Base-by-base conservation (phyloP, 2,797 vertebrate species). In the Clarias platycephalus region DNA sequence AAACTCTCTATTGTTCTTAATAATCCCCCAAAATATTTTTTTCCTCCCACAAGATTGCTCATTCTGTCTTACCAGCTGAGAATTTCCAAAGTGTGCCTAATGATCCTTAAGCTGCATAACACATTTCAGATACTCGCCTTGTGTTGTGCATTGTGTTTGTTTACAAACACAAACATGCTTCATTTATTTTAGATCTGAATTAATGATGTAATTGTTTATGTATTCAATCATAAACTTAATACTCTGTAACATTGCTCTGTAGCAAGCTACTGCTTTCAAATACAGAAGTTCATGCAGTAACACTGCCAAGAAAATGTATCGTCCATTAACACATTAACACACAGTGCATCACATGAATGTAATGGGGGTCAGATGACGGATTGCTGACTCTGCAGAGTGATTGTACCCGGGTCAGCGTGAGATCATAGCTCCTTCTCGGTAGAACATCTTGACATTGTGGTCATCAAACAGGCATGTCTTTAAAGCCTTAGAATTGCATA, bases 311-410 rank as follows among this genome's bases (percentile, higher is more conserved):
- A 58, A 74, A 63, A 72, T 34, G 63, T 40, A 72, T 49, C n/a
- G 67, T 71, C 55, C 78, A 66, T 80, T 79, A 79, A 26, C 71
- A 8, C 34, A 55, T 74, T 58, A 83, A 76, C 76, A 77, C 40
- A 53, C 44, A 72, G 12, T 82, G 75, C 62, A 37, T 84, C 83
- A 77, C 77, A 74, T 85, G 67, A 62, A 70, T 37, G 40, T 83
- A 64, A 66, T 74, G 28, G 37, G 12, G 76, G 82, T 74, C 58
- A 24, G 62, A 70, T 72, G 57, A 55, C 37, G 4, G 55, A 26
- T 16, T 37, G 55, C 81, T 84, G 81, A 86, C 78, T 18, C 4
- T 57, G 77, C 77, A 83, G 58, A 57, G 28, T 67, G 60, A 62
- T 53, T 77, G 63, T 81, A 68, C 8, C 55, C 0, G 72, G 26